These are phyloP conservation scores for Diacarnus erythraeanus DNA, from an alignment of 37 sponge, comb jelly and placozoan genomes.

Conservation along the genomic window DNA sequence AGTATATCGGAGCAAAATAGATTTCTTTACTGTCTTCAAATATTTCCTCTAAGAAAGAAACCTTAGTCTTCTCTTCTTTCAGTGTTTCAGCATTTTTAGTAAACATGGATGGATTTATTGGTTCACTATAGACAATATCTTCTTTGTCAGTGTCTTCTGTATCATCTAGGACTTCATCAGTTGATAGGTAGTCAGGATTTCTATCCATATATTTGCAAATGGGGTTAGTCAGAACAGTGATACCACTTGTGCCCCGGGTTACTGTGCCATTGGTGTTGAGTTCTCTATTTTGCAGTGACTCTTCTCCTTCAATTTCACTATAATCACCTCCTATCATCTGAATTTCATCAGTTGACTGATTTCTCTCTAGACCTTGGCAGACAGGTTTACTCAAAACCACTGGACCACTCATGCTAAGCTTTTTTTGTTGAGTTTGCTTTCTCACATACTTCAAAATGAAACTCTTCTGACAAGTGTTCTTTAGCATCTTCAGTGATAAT, in stretches of 20 bases:
- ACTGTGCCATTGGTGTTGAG: neutral
- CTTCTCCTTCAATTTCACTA: neutral
- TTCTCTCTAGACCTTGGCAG: too few relatives aligned
- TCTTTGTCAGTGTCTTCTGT: neutral
- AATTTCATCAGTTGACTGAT: too few relatives aligned
- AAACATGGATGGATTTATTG: conserved; percentile 16
- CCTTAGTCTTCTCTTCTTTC: too few relatives aligned
- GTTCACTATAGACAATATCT: conserved; percentile 24
- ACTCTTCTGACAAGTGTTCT: too few relatives aligned
- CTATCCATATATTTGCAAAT: neutral
- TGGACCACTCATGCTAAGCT: too few relatives aligned
- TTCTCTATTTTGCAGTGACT: neutral
- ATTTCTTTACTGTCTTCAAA: neutral
- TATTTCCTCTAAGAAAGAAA: too few relatives aligned
- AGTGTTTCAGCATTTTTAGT: neutral
- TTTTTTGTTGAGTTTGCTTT: too few relatives aligned
- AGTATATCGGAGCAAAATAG: conserved; percentile 25
- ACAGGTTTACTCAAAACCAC: too few relatives aligned
- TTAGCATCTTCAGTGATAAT: neutral
- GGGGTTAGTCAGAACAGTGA: neutral
- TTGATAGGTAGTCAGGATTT: neutral
- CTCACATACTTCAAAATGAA: too few relatives aligned
- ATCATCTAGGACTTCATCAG: neutral
- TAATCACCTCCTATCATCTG: too few relatives aligned
- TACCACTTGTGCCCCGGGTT: neutral